Percentiles rank a stretch among this genome's conserved stretches.
phyloP scores from a whole-genome alignment of 2,888 invertebrate species.

The Acheta domesticus region DNA sequence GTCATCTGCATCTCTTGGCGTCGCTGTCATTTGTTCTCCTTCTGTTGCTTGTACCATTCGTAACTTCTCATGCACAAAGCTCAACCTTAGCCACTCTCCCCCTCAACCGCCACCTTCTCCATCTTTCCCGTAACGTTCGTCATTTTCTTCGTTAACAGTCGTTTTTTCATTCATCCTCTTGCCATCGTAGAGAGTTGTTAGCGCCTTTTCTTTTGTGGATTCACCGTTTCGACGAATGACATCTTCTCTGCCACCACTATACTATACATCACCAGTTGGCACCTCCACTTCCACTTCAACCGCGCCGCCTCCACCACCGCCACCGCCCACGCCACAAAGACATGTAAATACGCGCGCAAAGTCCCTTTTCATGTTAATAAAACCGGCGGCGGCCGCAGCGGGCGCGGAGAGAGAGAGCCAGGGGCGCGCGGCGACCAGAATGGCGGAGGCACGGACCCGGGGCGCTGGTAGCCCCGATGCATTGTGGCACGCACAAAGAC shows the following conservation, averaged over 20 bases:
- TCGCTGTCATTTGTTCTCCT: not conserved
- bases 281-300: not conserved
- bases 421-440: no score
- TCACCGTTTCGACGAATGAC: not conserved
- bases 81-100: not conserved
- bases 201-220: not conserved
- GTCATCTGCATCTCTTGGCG: no score
- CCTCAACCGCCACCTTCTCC: not conserved
- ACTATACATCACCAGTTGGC: not conserved
- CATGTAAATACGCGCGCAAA: constrained; percentile 7
- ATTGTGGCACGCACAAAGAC: no score
- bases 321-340: not conserved
- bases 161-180: no score
- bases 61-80: not conserved
- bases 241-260: no score
- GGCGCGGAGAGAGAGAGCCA: no score
- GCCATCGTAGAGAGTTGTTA: not conserved
- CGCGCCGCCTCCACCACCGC: not conserved
- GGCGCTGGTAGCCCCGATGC: no score
- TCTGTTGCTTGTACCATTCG: not conserved
- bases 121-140: not conserved
- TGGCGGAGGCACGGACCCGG: no score
- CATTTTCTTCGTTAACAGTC: not conserved
- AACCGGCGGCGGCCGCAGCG: not conserved
- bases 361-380: constrained; percentile 12